phyloP scores from a whole-genome alignment of 1,140 invertebrate species.

The Heliconius nattereri region DNA sequence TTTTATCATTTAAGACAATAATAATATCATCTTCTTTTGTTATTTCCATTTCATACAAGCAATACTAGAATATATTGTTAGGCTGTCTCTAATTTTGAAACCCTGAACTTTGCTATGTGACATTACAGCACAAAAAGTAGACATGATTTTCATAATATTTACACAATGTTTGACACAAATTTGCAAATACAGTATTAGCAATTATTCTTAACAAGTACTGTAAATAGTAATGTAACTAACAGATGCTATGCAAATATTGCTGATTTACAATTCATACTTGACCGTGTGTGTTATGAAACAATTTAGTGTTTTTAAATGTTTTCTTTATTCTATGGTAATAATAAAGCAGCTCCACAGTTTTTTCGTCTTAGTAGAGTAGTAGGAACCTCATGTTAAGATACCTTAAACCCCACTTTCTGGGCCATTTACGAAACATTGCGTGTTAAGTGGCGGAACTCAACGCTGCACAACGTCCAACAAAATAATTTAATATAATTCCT shows the following conservation, averaged over 20 bases:
- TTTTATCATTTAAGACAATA: background rate
- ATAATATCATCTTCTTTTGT: background rate
- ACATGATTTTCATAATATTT: constrained; percentile 27
- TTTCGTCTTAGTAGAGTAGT: no score
- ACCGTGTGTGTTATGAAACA: background rate
- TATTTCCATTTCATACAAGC: background rate
- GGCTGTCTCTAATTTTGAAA: background rate
- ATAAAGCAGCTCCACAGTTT: no score
- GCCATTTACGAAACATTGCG: no score
- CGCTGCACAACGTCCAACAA: no score
- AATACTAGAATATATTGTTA: background rate
- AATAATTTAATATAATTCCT: no score
- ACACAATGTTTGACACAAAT: constrained; percentile 32
- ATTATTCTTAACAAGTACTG: background rate
- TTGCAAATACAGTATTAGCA: constrained; percentile 23
- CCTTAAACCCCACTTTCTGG: no score
- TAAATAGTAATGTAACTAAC: constrained; percentile 4
- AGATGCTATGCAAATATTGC: constrained; percentile 6
- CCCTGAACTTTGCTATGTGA: background rate
- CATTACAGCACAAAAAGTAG: constrained; percentile 5
- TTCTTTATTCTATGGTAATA: background rate
- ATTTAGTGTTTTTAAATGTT: background rate
- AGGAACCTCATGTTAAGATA: no score
- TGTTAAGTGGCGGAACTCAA: no score
- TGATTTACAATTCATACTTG: constrained; percentile 4